Evolutionary conservation across 2,888 invertebrate species (phyloP).

Genomic region (Cerastis rubricosa): DNA sequence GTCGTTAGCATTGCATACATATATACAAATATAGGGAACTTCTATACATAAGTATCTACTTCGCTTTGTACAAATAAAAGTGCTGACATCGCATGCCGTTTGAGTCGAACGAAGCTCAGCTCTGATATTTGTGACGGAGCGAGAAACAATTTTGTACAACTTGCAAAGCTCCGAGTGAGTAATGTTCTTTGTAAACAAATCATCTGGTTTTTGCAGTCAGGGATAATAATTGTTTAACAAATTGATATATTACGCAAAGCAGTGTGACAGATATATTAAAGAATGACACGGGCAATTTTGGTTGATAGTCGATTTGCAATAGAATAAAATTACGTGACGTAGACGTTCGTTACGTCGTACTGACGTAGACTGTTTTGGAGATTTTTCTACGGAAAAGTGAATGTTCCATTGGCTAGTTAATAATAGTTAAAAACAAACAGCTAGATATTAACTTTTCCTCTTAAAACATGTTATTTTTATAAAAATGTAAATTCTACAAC

Average conservation of each 20-base stretch:
- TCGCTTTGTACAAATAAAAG: constrained; percentile 33
- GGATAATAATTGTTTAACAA: background rate
- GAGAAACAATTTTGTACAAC: constrained; percentile 25
- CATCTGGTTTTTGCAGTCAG: background rate
- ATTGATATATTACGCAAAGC: background rate
- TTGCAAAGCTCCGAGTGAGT: constrained; percentile 23
- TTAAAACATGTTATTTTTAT: constrained; percentile 1
- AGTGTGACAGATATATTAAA: background rate
- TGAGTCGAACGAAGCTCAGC: constrained; percentile 11
- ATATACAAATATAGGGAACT: background rate
- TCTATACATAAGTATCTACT: background rate
- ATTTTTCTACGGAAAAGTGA: background rate
- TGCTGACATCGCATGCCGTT: constrained; percentile 36
- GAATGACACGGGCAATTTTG: background rate
- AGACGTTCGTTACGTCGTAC: too few relatives aligned
- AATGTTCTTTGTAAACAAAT: constrained; percentile 16
- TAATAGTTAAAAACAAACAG: background rate
- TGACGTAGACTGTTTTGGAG: background rate
- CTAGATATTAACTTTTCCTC: background rate
- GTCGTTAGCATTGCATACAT: background rate
- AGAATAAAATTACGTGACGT: background rate
- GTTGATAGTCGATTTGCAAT: background rate
- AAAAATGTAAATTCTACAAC: constrained; percentile 22
- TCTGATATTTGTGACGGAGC: constrained; percentile 28
- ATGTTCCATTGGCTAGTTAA: background rate